Conservation (phyloP, 2,797 vertebrate genomes). For the Neoniphon sammara region DNA sequence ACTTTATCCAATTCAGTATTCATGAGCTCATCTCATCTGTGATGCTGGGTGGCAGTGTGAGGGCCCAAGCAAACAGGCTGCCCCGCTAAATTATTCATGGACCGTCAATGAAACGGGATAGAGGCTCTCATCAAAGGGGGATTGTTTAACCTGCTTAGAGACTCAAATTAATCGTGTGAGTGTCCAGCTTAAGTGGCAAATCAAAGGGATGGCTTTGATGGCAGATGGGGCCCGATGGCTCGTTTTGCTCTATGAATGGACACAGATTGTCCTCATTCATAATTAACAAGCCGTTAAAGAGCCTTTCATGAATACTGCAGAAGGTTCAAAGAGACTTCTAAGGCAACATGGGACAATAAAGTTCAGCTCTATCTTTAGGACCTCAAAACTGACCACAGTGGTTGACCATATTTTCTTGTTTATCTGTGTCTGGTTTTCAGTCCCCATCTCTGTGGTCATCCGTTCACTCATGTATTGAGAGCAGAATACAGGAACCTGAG, state of each 20-base stretch:
- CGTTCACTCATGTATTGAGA: slow-evolving; percentile 35
- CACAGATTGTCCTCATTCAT: slow-evolving; percentile 87
- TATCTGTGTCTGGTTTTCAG: slow-evolving; percentile 7
- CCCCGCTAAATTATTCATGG: slow-evolving; percentile 81
- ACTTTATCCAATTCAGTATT: slow-evolving; percentile 70
- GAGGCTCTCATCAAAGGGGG: slow-evolving; percentile 70
- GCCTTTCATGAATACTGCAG: slow-evolving; percentile 75
- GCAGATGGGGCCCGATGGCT: slow-evolving; percentile 85
- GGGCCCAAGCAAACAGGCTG: slow-evolving; percentile 68
- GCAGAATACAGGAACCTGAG: too few relatives aligned
- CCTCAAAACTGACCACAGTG: slow-evolving; percentile 20
- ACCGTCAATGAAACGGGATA: slow-evolving; percentile 69
- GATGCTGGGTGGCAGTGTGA: slow-evolving; percentile 37
- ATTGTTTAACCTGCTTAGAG: slow-evolving; percentile 82
- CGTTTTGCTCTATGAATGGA: slow-evolving; percentile 84
- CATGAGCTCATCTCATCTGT: slow-evolving; percentile 71
- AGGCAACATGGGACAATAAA: slow-evolving; percentile 32
- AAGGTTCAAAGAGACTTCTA: slow-evolving; percentile 49
- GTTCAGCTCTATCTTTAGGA: slow-evolving; percentile 21
- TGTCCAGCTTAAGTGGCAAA: slow-evolving; percentile 78
- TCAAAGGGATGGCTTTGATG: slow-evolving; percentile 75
- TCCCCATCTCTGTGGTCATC: slow-evolving; percentile 18
- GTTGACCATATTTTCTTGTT: not conserved
- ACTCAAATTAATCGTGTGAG: slow-evolving; percentile 72
- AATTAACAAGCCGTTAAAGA: slow-evolving; percentile 85